Conservation (phyloP, 1,140 invertebrate genomes). For the Cheumatopsyche charites region DNA sequence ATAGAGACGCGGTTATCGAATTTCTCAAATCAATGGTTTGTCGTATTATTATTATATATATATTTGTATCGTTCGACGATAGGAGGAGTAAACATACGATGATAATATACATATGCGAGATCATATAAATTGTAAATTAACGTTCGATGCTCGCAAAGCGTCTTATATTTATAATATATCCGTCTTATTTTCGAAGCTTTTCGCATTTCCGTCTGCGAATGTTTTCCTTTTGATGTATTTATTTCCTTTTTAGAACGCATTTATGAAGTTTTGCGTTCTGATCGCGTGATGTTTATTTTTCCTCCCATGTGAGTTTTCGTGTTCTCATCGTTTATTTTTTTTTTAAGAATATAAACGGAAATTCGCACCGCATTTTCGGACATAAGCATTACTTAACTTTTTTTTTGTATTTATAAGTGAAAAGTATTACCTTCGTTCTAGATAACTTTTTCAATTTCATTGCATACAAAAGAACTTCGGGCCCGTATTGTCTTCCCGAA, state of each 20-base stretch:
- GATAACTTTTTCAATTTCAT: conserved; percentile 25
- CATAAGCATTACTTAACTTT: not conserved
- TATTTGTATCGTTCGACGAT: too few relatives aligned
- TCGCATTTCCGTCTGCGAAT: not conserved
- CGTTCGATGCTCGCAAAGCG: too few relatives aligned
- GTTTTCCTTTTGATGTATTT: conserved; percentile 15
- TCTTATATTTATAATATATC: too few relatives aligned
- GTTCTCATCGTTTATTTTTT: too few relatives aligned
- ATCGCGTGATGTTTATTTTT: not conserved
- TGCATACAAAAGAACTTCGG: not conserved
- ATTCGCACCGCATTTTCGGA: not conserved
- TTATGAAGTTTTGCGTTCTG: not conserved
- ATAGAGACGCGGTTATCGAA: too few relatives aligned
- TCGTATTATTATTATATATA: too few relatives aligned
- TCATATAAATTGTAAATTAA: too few relatives aligned
- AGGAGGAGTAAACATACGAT: too few relatives aligned
- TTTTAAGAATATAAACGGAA: too few relatives aligned
- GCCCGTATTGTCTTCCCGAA: conserved; percentile 1
- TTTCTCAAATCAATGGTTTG: too few relatives aligned
- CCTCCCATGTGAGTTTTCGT: too few relatives aligned
- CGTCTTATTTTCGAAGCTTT: not conserved
- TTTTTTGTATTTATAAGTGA: not conserved
- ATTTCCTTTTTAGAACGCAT: conserved; percentile 14
- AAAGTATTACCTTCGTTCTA: not conserved
- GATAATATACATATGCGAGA: too few relatives aligned